Conservation (phyloP, 2,888 invertebrate genomes). For the Papilio elwesi region DNA sequence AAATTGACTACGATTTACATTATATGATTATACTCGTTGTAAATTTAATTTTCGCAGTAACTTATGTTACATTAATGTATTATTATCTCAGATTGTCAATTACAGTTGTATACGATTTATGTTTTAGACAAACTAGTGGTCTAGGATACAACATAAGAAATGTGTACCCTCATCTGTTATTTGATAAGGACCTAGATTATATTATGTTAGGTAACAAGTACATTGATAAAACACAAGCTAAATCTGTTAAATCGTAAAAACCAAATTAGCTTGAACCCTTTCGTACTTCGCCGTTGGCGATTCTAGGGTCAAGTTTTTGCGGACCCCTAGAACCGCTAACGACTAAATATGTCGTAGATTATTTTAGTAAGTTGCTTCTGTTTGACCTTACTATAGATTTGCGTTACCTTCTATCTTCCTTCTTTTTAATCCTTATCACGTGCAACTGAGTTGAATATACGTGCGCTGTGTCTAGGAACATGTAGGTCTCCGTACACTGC, state of each 20-base stretch:
- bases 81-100: conserved; percentile 3
- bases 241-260: no score
- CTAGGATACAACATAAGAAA: no score
- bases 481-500: neutral
- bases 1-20: neutral
- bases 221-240: no score
- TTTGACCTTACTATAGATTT: neutral
- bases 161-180: no score
- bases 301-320: no score
- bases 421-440: conserved; percentile 2
- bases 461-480: neutral
- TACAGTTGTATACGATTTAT: neutral
- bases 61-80: no score
- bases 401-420: neutral
- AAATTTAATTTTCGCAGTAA: neutral
- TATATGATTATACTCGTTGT: neutral
- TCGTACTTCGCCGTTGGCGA: no score
- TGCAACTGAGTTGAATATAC: neutral
- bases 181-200: no score
- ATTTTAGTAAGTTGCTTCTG: neutral
- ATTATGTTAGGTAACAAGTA: no score
- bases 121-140: neutral
- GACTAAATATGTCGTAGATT: neutral
- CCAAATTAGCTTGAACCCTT: no score
- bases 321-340: no score